Base-by-base conservation (phyloP, 2,113 vertebrate species). In the Glaucomys volans region DNA sequence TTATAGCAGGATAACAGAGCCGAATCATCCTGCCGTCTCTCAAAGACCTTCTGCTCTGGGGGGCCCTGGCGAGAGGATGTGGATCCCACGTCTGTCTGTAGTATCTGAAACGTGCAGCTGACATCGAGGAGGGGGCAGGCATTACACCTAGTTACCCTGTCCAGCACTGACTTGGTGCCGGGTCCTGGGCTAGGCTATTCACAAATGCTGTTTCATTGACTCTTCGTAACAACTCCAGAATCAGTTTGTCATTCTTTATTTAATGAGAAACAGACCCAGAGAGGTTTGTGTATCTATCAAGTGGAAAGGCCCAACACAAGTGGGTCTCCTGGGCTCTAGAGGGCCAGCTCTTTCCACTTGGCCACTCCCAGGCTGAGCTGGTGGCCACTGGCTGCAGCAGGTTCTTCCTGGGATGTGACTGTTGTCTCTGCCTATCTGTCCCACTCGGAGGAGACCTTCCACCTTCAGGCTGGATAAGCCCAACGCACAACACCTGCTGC, bases 1-100 rank as follows among this genome's bases (percentile, higher is more conserved):
- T 94, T 87, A 95, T 50, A 95, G 80, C 90, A 71, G 77, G 72
- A 50, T 52, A 90, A 76, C 77, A 26, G 75, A 88, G 64, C n/a
- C 69, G 42, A 72, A 66, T 85, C 62, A 30, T 72, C 37, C 54
- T 18, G 50, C 83, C 88, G 54, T 85, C 89, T 95, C 90, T 97
- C 95, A 71, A 71, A 91, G 71, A 92, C 75, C 80, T 92, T 80
- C 40, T 1, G 11, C 54, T 80, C 44, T 17, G 26, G 59, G 72
- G 81, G 22, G 40, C 26, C 54, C 28, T 74, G 1, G 75, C 14
- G 4, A 44, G 8, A 0, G 1, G 30, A 32, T 52, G 6, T 26
- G 84, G 66, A 62, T 72, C 67, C 1, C 3, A 42, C 12, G 5
- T 69, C n/a, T n/a, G 35, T 57, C 32, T 32, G 22, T 7, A 8